A percentile compares a stretch with the other conserved stretches of the same genome.
phyloP scores from a whole-genome alignment of 2,797 vertebrate species.

The Rhinoraja longicauda region DNA sequence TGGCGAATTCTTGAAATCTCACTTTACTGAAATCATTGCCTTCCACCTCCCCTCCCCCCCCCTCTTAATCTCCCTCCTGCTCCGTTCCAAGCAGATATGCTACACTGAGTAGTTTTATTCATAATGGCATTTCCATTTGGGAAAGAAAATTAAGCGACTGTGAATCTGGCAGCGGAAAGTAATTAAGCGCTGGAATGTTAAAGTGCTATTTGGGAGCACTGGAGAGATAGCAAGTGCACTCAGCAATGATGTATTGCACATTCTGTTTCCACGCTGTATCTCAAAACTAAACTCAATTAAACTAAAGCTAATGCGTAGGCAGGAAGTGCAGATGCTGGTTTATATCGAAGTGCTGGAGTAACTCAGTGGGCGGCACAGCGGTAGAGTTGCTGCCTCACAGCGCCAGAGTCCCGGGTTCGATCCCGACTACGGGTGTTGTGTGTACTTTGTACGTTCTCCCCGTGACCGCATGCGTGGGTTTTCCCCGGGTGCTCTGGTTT shows the following conservation, averaged over 20 bases:
- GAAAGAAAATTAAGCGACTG: background rate
- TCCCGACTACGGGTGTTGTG: too few species aligned
- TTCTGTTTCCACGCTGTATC: background rate
- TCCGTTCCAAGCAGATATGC: background rate
- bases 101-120: background rate
- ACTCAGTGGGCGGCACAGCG: too few species aligned
- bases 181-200: background rate
- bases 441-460: too few species aligned
- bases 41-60: background rate
- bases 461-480: too few species aligned
- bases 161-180: background rate
- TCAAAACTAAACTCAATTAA: too few species aligned
- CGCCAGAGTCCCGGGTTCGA: too few species aligned
- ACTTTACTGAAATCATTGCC: background rate
- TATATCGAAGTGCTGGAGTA: too few species aligned
- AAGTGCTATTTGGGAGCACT: background rate
- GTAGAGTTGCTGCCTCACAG: too few species aligned
- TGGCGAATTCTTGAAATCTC: background rate
- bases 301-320: too few species aligned
- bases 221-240: background rate
- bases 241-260: background rate
- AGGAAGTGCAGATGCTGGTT: too few species aligned
- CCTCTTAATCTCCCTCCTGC: background rate
- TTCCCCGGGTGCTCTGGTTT: too few species aligned
- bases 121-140: background rate